phyloP scores from a whole-genome alignment of 2,113 vertebrate species.

The Canis aureus region DNA sequence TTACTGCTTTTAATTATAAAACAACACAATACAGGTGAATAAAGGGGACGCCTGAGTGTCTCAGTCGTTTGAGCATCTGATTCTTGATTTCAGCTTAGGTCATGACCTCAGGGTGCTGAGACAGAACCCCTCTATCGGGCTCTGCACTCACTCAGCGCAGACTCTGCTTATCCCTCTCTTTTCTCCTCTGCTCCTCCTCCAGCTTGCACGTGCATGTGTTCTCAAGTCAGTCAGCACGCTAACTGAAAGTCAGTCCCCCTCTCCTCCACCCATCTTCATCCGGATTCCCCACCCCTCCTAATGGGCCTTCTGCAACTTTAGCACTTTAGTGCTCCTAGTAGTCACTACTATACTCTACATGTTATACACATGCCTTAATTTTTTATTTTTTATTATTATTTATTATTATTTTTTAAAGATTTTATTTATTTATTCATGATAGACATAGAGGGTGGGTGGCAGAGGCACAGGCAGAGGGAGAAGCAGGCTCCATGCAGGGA shows the following conservation, averaged over 20 bases:
- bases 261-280: neutral
- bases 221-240: no score
- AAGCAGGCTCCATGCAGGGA: no score
- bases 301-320: neutral
- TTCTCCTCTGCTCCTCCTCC: neutral
- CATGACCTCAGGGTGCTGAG: neutral
- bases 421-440: no score
- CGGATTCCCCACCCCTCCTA: no score
- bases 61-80: neutral
- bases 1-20: constrained; percentile 25
- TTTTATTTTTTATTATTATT: no score
- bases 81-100: neutral
- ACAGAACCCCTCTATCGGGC: neutral
- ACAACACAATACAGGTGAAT: neutral
- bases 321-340: neutral
- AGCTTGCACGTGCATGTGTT: neutral
- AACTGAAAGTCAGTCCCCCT: neutral
- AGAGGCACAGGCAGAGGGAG: no score
- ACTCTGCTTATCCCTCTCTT: neutral
- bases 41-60: neutral
- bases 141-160: neutral
- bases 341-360: neutral
- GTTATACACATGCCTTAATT: neutral
- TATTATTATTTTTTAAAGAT: no score
- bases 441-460: no score